Evolutionary conservation across 2,888 invertebrate species (phyloP).

Genomic region (Nemoura dubitans): DNA sequence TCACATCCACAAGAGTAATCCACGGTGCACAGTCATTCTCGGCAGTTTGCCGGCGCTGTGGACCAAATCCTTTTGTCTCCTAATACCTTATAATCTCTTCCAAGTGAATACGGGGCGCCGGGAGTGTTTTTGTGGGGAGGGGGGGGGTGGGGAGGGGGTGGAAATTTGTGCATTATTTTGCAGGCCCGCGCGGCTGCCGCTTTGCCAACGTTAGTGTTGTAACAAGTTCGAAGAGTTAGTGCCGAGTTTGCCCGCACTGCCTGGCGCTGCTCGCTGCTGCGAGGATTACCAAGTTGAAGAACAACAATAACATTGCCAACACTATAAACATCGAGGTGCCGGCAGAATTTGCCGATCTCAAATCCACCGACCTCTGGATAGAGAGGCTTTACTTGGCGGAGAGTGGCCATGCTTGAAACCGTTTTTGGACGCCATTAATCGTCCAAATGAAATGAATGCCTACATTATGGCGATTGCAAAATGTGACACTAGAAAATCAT

Average conservation of each 20-base stretch:
- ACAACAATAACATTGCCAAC: background rate
- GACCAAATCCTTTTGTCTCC: conserved; percentile 22
- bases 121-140: background rate
- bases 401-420: too few relatives aligned
- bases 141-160: background rate
- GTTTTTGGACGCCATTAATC: too few relatives aligned
- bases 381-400: too few relatives aligned
- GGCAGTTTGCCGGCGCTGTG: background rate
- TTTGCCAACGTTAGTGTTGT: background rate
- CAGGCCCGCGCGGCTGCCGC: background rate
- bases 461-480: too few relatives aligned
- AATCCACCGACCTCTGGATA: too few relatives aligned
- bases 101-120: conserved; percentile 32
- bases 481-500: too few relatives aligned
- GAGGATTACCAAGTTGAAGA: background rate
- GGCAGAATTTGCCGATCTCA: background rate
- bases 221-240: background rate
- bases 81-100: conserved; percentile 36
- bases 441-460: too few relatives aligned
- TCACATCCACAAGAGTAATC: background rate
- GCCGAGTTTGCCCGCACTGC: background rate
- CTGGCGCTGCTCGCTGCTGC: background rate
- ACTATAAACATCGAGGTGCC: background rate
- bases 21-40: background rate
- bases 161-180: conserved; percentile 18